These are phyloP conservation scores for Apocheima hispidaria DNA, from an alignment of 2,888 invertebrate species.

Conservation along the genomic window DNA sequence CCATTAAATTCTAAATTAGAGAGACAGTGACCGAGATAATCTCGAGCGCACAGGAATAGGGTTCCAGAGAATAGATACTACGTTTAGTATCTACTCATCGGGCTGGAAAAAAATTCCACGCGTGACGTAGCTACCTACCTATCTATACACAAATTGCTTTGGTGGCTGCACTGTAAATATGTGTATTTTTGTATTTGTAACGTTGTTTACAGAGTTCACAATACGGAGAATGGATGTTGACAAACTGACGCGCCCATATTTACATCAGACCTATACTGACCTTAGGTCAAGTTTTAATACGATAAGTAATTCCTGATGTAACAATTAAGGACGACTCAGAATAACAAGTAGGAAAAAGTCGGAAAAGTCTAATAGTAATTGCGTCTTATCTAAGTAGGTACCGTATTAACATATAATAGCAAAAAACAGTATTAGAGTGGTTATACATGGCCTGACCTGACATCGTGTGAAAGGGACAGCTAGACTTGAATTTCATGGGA, in stretches of 20 bases:
- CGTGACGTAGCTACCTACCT: background rate
- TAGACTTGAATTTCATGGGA: no score
- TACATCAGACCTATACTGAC: slow-evolving; percentile 68
- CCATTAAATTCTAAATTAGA: no score
- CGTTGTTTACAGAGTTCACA: slow-evolving; percentile 13
- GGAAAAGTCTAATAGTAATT: background rate
- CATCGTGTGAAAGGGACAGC: no score
- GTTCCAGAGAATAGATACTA: no score
- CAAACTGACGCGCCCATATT: slow-evolving; percentile 62
- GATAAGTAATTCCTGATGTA: slow-evolving; percentile 67
- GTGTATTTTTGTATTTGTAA: background rate
- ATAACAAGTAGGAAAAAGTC: slow-evolving; percentile 22
- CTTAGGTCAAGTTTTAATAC: slow-evolving; percentile 68
- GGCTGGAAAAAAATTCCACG: no score
- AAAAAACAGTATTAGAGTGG: no score
- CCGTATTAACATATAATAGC: no score
- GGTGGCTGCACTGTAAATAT: background rate
- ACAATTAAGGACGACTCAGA: slow-evolving; percentile 34
- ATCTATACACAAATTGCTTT: background rate
- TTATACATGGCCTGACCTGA: no score
- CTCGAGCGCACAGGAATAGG: no score
- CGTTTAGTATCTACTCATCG: background rate
- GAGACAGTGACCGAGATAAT: no score
- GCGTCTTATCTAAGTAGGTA: background rate
- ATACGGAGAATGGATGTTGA: slow-evolving; percentile 36